phyloP scores from a whole-genome alignment of 2,113 vertebrate species.

The Coreoperca whiteheadi region DNA sequence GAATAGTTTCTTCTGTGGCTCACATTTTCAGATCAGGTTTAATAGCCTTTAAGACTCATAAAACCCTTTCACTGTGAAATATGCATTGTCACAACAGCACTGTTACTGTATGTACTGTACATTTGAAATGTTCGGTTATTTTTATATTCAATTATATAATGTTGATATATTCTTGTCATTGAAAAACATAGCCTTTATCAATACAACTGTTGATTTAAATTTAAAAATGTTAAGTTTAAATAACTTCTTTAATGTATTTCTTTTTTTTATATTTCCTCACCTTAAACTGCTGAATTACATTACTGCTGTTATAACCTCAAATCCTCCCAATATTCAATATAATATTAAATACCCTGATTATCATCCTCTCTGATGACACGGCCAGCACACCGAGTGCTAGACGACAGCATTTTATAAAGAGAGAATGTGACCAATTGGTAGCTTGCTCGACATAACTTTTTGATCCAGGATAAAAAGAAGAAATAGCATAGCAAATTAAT shows the following conservation, averaged over 20 bases:
- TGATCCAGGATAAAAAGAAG: conserved; percentile 1
- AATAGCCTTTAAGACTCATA: not conserved
- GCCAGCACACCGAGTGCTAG: not conserved
- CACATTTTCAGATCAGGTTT: not conserved
- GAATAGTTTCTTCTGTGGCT: too few species aligned
- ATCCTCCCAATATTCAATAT: not conserved
- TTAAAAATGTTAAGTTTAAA: not conserved
- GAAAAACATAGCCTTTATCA: not conserved
- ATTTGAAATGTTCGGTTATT: not conserved
- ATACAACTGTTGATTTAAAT: not conserved
- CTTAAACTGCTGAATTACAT: not conserved
- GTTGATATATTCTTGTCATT: not conserved
- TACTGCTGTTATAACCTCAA: not conserved
- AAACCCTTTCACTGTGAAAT: not conserved
- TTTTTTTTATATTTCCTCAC: not conserved
- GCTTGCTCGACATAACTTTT: conserved; percentile 2
- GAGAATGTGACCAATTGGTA: not conserved
- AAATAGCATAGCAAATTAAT: conserved; percentile 20
- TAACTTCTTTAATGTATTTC: not conserved
- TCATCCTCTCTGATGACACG: not conserved
- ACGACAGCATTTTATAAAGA: not conserved
- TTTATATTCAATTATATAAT: not conserved
- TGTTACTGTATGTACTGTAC: too few species aligned
- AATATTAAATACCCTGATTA: not conserved
- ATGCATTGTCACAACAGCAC: not conserved